These are phyloP conservation scores for Ophiodon elongatus DNA, from an alignment of 2,113 vertebrate species.

Conservation along the genomic window DNA sequence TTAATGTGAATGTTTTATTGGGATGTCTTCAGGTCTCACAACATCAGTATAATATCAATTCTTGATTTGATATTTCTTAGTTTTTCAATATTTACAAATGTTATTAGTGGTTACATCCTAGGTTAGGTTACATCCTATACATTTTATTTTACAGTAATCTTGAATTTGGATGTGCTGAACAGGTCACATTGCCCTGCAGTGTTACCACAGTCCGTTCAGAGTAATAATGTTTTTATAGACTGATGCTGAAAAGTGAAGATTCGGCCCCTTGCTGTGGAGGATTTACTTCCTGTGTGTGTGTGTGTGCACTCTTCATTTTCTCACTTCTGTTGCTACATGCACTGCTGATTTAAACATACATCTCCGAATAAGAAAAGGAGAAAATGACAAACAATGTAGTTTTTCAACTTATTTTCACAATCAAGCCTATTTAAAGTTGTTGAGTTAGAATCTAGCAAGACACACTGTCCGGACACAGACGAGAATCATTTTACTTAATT, in stretches of 20 bases:
- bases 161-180: conserved; percentile 17
- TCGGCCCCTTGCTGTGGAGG: conserved; percentile 29
- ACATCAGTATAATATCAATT: not conserved
- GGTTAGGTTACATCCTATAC: not conserved
- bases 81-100: not conserved
- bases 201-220: conserved; percentile 73
- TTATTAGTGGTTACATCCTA: not conserved
- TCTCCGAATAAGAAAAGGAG: conserved; percentile 17
- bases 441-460: conserved; percentile 75
- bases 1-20: not conserved
- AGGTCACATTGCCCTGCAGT: conserved; percentile 55
- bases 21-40: not conserved
- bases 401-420: conserved; percentile 66
- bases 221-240: conserved; percentile 79
- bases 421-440: conserved; percentile 59
- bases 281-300: conserved; percentile 10
- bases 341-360: conserved; percentile 26
- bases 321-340: conserved; percentile 16
- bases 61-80: not conserved
- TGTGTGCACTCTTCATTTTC: conserved; percentile 8
- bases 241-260: conserved; percentile 65
- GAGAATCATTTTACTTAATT: conserved; percentile 69
- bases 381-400: conserved; percentile 44
- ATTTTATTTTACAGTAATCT: not conserved
- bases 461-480: conserved; percentile 73